Evolutionary conservation across 1,140 invertebrate species (phyloP).

Genomic region (Halyomorpha halys): DNA sequence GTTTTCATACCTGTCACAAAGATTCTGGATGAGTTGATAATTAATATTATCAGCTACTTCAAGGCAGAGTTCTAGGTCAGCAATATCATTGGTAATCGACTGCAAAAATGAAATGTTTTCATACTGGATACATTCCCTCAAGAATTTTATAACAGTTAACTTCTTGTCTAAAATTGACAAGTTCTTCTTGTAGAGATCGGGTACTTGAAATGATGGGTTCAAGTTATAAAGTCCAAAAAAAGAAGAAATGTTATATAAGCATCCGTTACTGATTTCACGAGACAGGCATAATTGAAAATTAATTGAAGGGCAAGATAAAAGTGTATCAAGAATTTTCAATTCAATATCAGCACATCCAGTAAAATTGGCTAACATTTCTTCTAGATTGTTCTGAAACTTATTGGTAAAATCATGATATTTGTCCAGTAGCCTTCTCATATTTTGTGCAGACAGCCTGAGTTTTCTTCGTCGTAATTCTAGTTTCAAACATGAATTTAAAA

Average conservation of each 20-base stretch:
- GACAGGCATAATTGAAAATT: conserved; percentile 1
- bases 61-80: not conserved
- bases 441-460: not conserved
- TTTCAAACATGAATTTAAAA: not conserved
- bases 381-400: not conserved
- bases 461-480: not conserved
- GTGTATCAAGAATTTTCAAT: conserved; percentile 6
- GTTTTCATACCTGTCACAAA: not conserved
- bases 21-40: not conserved
- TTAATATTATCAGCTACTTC: not conserved
- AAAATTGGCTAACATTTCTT: not conserved
- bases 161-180: not conserved
- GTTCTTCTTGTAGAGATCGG: not conserved
- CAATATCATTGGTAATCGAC: not conserved
- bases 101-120: conserved; percentile 13
- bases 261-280: not conserved
- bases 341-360: not conserved
- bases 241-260: not conserved
- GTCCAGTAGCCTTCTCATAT: not conserved
- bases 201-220: conserved; percentile 11
- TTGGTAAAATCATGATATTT: not conserved
- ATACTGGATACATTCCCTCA: conserved; percentile 3
- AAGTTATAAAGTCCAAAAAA: conserved; percentile 9
- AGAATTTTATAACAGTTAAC: not conserved
- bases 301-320: conserved; percentile 7